phyloP scores from a whole-genome alignment of 2,888 invertebrate species.

The Alviniconcha strummeri region DNA sequence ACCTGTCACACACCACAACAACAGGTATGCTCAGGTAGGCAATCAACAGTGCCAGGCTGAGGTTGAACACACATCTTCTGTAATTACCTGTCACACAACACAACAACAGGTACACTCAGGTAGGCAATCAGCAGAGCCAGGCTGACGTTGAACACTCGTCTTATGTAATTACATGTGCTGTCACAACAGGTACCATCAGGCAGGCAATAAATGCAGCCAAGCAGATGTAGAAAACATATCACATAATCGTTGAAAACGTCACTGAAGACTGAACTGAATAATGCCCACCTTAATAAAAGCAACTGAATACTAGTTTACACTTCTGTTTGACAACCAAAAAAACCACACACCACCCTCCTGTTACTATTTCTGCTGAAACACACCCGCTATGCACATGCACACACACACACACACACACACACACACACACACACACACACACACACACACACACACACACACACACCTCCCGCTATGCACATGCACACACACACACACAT shows the following conservation, averaged over 20 bases:
- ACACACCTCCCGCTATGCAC: no score
- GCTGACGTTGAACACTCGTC: conserved; percentile 62
- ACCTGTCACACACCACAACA: conserved; percentile 56
- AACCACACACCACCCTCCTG: no score
- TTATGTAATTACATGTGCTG: conserved; percentile 56
- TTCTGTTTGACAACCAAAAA: no score
- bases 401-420: no score
- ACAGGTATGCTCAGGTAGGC: conserved; percentile 74
- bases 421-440: no score
- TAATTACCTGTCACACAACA: conserved; percentile 52
- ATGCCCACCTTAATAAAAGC: no score
- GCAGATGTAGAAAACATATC: conserved; percentile 62
- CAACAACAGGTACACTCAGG: conserved; percentile 57
- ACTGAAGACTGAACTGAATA: no score
- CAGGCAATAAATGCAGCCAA: conserved; percentile 68
- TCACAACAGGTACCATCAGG: conserved; percentile 28
- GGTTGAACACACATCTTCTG: conserved; percentile 61
- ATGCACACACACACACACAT: no score
- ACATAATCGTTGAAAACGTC: conserved; percentile 32
- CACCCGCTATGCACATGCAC: no score
- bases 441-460: no score
- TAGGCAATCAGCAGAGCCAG: conserved; percentile 67
- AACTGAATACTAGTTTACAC: no score
- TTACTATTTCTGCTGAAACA: no score
- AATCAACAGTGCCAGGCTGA: conserved; percentile 64